These are phyloP conservation scores for Synanthedon myopaeformis DNA, from an alignment of 2,888 invertebrate species.

Conservation along the genomic window DNA sequence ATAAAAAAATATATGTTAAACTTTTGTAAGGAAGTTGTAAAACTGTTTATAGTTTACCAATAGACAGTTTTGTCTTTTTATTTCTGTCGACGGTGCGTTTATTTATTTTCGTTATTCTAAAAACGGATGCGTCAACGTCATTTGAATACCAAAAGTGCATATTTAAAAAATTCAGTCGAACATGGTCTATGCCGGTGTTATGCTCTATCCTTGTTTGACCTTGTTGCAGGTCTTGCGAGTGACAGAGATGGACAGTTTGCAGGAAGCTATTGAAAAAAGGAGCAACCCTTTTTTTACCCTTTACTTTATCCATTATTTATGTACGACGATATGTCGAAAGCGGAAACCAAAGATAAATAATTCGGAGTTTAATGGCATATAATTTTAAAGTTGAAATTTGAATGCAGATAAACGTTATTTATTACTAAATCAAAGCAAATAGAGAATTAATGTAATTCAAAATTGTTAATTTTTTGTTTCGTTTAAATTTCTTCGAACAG, in stretches of 20 bases:
- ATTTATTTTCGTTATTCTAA: constrained; percentile 58
- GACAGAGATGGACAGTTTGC: constrained; percentile 40
- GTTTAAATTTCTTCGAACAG: constrained; percentile 45
- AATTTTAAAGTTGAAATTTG: constrained; percentile 16
- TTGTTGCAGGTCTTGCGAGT: constrained; percentile 11
- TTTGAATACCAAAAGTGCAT: constrained; percentile 63
- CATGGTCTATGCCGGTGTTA: constrained; percentile 17
- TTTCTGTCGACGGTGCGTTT: constrained; percentile 22
- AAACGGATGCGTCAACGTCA: constrained; percentile 64
- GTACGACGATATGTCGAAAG: too few species aligned
- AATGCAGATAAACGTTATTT: too few species aligned
- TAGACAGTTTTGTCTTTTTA: constrained; percentile 23
- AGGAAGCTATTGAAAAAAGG: constrained; percentile 67
- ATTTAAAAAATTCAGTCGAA: constrained; percentile 23
- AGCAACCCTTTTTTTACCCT: constrained; percentile 66
- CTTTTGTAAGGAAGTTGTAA: constrained; percentile 56
- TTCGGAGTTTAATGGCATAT: constrained; percentile 17
- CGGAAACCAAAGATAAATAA: too few species aligned
- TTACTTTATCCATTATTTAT: constrained; percentile 55
- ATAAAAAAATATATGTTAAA: constrained; percentile 3
- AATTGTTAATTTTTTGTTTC: constrained; percentile 30
- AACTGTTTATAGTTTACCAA: constrained; percentile 53
- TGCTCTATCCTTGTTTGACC: constrained; percentile 26
- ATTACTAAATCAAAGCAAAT: constrained; percentile 1
- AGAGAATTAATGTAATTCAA: constrained; percentile 43